A percentile compares a stretch with the other conserved stretches of the same genome.
These are phyloP conservation scores for Cryptoprocta ferox DNA, from an alignment of 2,797 vertebrate species.

Conservation along the genomic window DNA sequence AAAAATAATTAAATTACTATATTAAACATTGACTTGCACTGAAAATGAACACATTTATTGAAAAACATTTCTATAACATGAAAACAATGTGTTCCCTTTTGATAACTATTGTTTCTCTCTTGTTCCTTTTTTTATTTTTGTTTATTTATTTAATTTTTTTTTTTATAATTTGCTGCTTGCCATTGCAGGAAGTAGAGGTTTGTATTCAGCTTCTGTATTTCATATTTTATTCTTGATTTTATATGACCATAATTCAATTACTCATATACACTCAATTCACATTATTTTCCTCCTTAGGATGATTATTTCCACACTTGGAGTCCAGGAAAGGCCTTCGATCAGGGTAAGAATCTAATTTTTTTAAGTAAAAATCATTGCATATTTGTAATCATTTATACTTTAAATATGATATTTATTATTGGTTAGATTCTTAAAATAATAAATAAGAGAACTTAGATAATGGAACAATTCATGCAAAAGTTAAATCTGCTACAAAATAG, in stretches of 20 bases:
- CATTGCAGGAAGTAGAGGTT: slow-evolving; percentile 97
- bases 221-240: slow-evolving; percentile 73
- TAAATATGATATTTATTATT: neutral
- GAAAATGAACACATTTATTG: slow-evolving; percentile 23
- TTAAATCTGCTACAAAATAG: neutral
- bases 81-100: slow-evolving; percentile 71
- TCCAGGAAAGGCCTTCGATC: slow-evolving; percentile 94
- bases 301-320: slow-evolving; percentile 94
- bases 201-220: slow-evolving; percentile 88
- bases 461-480: neutral
- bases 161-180: slow-evolving; percentile 89
- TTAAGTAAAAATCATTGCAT: neutral
- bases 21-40: neutral
- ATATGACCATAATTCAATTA: slow-evolving; percentile 38
- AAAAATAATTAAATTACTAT: slow-evolving; percentile 43
- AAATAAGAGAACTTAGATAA: neutral
- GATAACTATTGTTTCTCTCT: slow-evolving; percentile 85
- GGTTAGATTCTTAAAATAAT: neutral
- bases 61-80: slow-evolving; percentile 71
- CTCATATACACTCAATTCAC: slow-evolving; percentile 71
- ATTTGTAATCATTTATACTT: neutral
- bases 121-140: slow-evolving; percentile 85
- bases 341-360: slow-evolving; percentile 90
- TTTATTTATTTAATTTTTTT: slow-evolving; percentile 79
- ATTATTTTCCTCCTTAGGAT: slow-evolving; percentile 90